phyloP scores from a whole-genome alignment of 2,797 vertebrate species.

The Hipposideros larvatus region DNA sequence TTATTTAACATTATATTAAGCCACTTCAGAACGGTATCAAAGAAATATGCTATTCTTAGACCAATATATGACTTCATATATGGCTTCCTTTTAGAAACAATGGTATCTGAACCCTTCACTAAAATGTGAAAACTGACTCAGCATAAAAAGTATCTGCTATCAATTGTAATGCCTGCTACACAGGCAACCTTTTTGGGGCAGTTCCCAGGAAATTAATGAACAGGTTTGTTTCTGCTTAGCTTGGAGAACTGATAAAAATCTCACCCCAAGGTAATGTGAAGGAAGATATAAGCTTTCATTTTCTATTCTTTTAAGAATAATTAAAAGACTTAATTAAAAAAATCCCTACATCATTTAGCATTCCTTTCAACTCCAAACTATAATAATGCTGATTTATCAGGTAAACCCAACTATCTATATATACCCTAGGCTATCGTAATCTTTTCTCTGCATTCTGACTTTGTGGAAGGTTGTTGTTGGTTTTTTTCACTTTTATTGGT shows the following conservation, averaged over 20 bases:
- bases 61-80: not conserved
- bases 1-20: constrained; percentile 40
- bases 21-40: not conserved
- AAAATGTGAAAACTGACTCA: constrained; percentile 66
- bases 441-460: constrained; percentile 53
- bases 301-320: constrained; percentile 73
- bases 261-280: constrained; percentile 67
- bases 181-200: constrained; percentile 48
- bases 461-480: constrained; percentile 4
- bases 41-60: constrained; percentile 1
- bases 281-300: constrained; percentile 62
- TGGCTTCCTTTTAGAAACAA: constrained; percentile 44
- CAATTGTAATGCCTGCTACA: not conserved
- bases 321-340: constrained; percentile 74
- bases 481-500: not conserved
- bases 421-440: not conserved
- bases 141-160: constrained; percentile 60
- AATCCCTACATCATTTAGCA: not conserved
- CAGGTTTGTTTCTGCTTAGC: constrained; percentile 74
- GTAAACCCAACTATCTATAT: not conserved
- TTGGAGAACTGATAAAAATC: constrained; percentile 74
- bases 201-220: constrained; percentile 78
- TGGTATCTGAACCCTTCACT: not conserved
- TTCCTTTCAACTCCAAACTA: not conserved
- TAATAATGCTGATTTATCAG: constrained; percentile 65